Evolutionary conservation across 2,113 vertebrate species (phyloP).

Genomic region (Percopsis transmontana): DNA sequence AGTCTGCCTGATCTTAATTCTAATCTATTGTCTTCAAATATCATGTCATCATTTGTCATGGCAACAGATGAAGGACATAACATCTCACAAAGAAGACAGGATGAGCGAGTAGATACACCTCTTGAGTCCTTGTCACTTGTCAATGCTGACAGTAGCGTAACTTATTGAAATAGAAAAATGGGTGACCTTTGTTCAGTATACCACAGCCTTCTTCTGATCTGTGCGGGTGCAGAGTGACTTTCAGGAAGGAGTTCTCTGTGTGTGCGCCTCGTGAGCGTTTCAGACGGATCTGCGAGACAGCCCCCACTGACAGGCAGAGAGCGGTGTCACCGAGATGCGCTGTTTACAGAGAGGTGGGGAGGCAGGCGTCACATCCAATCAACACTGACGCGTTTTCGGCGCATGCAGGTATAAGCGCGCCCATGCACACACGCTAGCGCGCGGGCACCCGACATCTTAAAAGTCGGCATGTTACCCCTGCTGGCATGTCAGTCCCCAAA

Average conservation of each 20-base stretch:
- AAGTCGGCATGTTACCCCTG: constrained; percentile 32
- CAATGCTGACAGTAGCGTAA: neutral
- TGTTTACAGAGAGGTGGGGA: constrained; percentile 24
- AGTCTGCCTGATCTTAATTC: neutral
- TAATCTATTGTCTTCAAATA: neutral
- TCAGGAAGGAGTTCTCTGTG: constrained; percentile 35
- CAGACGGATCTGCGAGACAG: constrained; percentile 8
- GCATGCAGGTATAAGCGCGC: constrained; percentile 11
- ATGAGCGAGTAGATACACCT: neutral
- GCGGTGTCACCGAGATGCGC: constrained; percentile 38
- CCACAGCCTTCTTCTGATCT: constrained; percentile 9
- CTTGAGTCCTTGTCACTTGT: neutral
- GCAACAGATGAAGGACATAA: neutral
- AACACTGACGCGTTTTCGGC: constrained; percentile 5
- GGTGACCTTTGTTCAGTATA: constrained; percentile 49
- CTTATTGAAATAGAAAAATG: constrained; percentile 25
- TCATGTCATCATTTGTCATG: neutral
- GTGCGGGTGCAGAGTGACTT: constrained; percentile 22
- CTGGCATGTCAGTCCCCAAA: constrained; percentile 55
- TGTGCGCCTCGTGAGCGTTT: constrained; percentile 18
- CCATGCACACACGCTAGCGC: constrained; percentile 1
- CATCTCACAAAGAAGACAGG: neutral
- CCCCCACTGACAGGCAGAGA: constrained; percentile 38
- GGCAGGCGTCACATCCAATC: constrained; percentile 39
- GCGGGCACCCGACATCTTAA: constrained; percentile 19